A percentile compares a stretch with the other conserved stretches of the same genome.
These are phyloP conservation scores for Lepidotrigona ventralis DNA, from an alignment of 1,140 invertebrate species.

Conservation along the genomic window DNA sequence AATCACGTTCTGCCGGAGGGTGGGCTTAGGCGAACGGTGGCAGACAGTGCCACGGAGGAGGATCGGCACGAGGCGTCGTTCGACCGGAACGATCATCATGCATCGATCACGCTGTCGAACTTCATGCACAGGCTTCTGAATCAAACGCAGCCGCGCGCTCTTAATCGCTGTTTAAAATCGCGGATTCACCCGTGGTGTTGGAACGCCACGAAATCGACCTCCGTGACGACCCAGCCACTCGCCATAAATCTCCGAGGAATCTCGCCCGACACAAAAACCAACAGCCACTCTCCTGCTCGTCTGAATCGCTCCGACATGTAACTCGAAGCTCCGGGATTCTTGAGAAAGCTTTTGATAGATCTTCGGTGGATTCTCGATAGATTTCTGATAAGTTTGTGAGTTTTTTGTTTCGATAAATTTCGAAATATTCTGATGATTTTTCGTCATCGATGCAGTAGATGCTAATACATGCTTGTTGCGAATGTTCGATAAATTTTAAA, in stretches of 20 bases:
- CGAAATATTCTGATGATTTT: too few species aligned
- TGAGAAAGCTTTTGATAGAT: background rate
- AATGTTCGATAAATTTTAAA: too few species aligned
- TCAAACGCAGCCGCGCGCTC: background rate
- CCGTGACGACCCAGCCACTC: constrained; percentile 11
- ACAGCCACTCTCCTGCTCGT: background rate
- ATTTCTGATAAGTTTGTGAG: too few species aligned
- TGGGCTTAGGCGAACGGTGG: background rate
- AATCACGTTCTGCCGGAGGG: background rate
- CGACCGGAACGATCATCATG: constrained; percentile 4
- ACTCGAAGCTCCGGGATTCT: background rate
- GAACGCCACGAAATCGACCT: background rate
- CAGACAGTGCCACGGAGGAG: background rate
- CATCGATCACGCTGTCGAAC: constrained; percentile 8
- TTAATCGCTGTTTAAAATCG: constrained; percentile 18
- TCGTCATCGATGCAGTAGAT: too few species aligned
- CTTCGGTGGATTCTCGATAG: background rate
- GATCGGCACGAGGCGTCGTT: background rate
- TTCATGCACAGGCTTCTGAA: background rate
- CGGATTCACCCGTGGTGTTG: background rate
- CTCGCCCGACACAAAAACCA: background rate
- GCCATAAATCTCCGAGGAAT: constrained; percentile 10
- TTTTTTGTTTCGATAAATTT: too few species aligned
- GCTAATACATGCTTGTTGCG: too few species aligned
- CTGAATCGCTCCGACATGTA: background rate